phyloP scores from a whole-genome alignment of 1,140 invertebrate genomes.

The Procambarus virginalis region DNA sequence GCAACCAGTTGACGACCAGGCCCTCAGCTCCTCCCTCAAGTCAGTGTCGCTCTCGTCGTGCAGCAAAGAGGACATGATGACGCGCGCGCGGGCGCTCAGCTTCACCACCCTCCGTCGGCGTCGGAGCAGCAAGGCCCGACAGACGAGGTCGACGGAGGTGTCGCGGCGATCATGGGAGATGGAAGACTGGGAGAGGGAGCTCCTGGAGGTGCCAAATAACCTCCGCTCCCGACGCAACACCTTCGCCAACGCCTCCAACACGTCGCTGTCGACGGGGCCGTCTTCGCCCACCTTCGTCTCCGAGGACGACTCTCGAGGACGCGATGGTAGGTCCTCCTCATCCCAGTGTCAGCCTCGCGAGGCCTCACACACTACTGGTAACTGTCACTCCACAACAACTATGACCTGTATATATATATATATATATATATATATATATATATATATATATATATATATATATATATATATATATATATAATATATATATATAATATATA shows the following conservation, averaged over 20 bases:
- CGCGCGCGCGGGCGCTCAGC: constrained; percentile 28
- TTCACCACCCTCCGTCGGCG: constrained; percentile 64
- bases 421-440: too few species aligned
- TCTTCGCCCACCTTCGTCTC: not conserved
- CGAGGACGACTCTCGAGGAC: too few species aligned
- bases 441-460: too few species aligned
- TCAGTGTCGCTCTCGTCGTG: constrained; percentile 24
- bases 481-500: too few species aligned
- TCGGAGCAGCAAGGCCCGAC: constrained; percentile 20
- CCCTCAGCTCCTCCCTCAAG: constrained; percentile 32
- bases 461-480: too few species aligned
- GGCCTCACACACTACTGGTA: too few species aligned
- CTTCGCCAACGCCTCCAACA: constrained; percentile 7
- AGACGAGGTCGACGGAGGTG: constrained; percentile 52
- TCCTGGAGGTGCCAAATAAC: not conserved
- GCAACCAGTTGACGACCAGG: not conserved
- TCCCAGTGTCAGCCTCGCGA: too few species aligned
- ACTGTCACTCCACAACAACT: too few species aligned
- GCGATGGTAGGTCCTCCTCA: not conserved
- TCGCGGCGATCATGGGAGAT: constrained; percentile 57
- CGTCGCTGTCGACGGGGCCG: not conserved
- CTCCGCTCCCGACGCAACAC: constrained; percentile 23
- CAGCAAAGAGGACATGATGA: constrained; percentile 30
- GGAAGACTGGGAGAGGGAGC: constrained; percentile 60
- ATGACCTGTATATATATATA: too few species aligned